These are phyloP conservation scores for Lepisosteus oculatus DNA, from an alignment of 2,113 vertebrate species.

Conservation along the genomic window DNA sequence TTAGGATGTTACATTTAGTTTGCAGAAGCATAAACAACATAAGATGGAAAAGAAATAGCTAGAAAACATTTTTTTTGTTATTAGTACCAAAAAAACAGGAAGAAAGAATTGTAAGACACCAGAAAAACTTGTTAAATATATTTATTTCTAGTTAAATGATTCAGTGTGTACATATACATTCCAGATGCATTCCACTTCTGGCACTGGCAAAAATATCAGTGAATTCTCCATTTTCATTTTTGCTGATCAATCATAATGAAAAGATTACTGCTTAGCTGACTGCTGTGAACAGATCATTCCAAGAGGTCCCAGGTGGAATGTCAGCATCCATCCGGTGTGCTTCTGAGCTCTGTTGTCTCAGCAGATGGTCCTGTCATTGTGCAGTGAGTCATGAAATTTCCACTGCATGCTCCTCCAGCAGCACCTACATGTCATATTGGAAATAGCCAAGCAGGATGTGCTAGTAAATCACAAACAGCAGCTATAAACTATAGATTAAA, in stretches of 20 bases:
- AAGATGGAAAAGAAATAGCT: too few relatives aligned
- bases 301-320: slow-evolving; percentile 21
- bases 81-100: too few relatives aligned
- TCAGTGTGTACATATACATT: too few relatives aligned
- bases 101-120: too few relatives aligned
- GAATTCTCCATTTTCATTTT: slow-evolving; percentile 34
- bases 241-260: slow-evolving; percentile 42
- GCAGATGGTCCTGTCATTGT: slow-evolving; percentile 40
- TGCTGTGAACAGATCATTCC: slow-evolving; percentile 23
- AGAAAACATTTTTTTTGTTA: too few relatives aligned
- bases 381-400: slow-evolving; percentile 44
- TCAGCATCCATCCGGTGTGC: slow-evolving; percentile 11
- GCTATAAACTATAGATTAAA: slow-evolving; percentile 15
- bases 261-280: slow-evolving; percentile 27
- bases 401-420: slow-evolving; percentile 8
- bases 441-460: slow-evolving; percentile 26
- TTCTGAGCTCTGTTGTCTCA: slow-evolving; percentile 22
- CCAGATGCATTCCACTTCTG: slow-evolving; percentile 35
- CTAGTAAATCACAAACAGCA: slow-evolving; percentile 19
- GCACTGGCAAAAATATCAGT: slow-evolving; percentile 41
- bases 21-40: too few relatives aligned
- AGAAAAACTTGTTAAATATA: too few relatives aligned
- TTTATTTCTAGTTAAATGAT: slow-evolving; percentile 25
- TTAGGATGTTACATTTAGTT: too few relatives aligned
- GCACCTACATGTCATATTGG: slow-evolving; percentile 24